Evolutionary conservation across 2,113 vertebrate species (phyloP), one percentile per base, ranked within the genome.

Genomic region (Saguinus midas): DNA sequence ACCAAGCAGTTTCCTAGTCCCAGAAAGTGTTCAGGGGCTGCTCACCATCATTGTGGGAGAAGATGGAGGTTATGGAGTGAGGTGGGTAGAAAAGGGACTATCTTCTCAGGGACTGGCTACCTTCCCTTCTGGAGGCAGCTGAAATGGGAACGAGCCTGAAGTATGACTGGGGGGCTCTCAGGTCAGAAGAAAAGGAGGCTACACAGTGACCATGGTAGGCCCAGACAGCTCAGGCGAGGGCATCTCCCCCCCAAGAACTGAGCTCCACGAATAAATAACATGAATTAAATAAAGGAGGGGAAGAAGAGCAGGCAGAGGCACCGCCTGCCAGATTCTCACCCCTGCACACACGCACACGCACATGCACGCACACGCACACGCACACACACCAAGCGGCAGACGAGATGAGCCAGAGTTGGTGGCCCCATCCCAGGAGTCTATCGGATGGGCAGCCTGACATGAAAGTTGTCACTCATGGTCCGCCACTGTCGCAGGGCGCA

Each of bases 281-380:
- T 95, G 97, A 98, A 98, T 99, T 99, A 99, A 99, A 99, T 99
- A 99, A 98, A 98, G 98, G 96, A 96, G 92, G 90, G 50, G 48
- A 52, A 86, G 91, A 90, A 79, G 35, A 75, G 76, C 86, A 52
- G 93, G 90, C 95, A 89, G 97, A 90, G 48, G 75, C 48, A 37
- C 5, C 1, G 13, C 35, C 96, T 81, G 95, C 95, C 83, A 8
- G 87, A 32, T 29, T 78, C 93, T 87, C 10, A 4, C 61, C 95
- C 92, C 94, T 72, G 27, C 90, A 88, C 78, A 68, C 97, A 64
- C 17, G 37, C 72, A 2, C 91, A 80, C 68, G 40, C 78, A 8
- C 89, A 85, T 89, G 73, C 32, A n/a, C n/a, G n/a, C n/a, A n/a
- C n/a, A 25, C 91, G 66, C 95, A 80, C 89, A 40, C 84, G 45